Evolutionary conservation across 2,888 invertebrate genomes (phyloP).

Genomic region (Drosophila sordidula): DNA sequence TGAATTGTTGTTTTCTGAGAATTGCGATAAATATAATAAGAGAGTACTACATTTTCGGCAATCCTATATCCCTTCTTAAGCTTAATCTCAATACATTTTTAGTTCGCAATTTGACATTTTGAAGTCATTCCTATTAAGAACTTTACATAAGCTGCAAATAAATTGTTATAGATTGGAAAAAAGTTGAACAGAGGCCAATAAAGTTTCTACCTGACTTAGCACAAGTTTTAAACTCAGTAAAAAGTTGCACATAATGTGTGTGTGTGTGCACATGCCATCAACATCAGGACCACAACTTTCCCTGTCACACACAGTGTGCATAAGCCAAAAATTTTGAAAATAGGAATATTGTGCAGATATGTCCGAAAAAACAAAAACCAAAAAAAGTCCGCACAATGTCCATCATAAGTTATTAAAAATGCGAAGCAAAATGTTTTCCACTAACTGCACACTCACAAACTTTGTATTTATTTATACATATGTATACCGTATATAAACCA

Average conservation of each 20-base stretch:
- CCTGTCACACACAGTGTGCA: conserved; percentile 6
- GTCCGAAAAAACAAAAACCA: background rate
- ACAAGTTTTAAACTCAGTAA: conserved; percentile 2
- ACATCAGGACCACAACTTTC: conserved; percentile 25
- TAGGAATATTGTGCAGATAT: conserved; percentile 30
- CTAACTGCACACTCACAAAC: conserved; percentile 6
- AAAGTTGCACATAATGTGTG: conserved; percentile 12
- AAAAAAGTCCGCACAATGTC: conserved; percentile 26
- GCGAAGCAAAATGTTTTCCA: conserved; percentile 25
- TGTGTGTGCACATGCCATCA: conserved; percentile 20
- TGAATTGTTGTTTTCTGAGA: no score
- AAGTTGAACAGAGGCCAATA: background rate
- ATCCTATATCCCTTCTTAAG: background rate
- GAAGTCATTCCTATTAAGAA: background rate
- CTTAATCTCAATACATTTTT: background rate
- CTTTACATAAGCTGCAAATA: background rate
- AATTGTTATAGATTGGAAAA: background rate
- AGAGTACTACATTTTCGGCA: no score
- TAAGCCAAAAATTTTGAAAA: conserved; percentile 12
- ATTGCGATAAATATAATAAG: no score
- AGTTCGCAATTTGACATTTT: background rate
- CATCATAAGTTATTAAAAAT: conserved; percentile 66
- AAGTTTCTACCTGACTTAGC: conserved; percentile 2
- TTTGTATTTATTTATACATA: background rate
- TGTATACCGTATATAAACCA: conserved; percentile 1